Evolutionary conservation across 1,140 invertebrate species (phyloP), one percentile per base, ranked within the genome.

Genomic region (Drosophila malerkotliana): DNA sequence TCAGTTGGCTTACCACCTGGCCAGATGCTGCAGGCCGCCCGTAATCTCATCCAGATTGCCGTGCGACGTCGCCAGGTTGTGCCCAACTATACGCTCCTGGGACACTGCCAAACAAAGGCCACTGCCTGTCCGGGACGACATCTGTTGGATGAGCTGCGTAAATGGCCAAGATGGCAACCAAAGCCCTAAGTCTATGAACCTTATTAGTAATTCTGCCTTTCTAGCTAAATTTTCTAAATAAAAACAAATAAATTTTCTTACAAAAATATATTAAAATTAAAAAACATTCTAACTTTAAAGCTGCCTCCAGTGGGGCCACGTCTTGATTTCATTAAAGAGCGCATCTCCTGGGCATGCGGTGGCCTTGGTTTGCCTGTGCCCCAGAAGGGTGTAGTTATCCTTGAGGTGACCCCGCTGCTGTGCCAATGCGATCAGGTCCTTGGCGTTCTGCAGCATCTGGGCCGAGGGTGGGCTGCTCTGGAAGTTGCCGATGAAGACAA

Each of bases 301-400:
- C 24, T 69, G 52, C 5, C 49, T 59, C 90, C 90, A 91, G 51
- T 83, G 89, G 9, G 93, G 92, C 94, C 94, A 94, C 0, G 85
- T 93, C 79, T 93, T 81, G 24, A 95, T 93, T 51, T 93, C 77
- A 12, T 92, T 73, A 60, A 92, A 95, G 3, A 95, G 82, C 21
- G 81, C 91, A 4, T 93, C 73, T 28, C 96, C 96, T 0, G 96
- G 96, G 79, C 96, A 96, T 39, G 94, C 93, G 0, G 96, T 96
- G 0, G 92, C 91, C 24, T 93, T 90, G 0, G 95, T 93, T 92
- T 96, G 95, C 24, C 95, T 92, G 73, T 96, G 95, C 0, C 95
- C 96, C 7, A 95, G 71, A 6, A 96, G 82, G 15, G 93, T 91
- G 21, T 90, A 91, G 26, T 90, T 74, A 9, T 63, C 63, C 57